These are phyloP conservation scores for Gallinago nigripennis DNA, from an alignment of 2,797 vertebrate genomes.

Conservation along the genomic window DNA sequence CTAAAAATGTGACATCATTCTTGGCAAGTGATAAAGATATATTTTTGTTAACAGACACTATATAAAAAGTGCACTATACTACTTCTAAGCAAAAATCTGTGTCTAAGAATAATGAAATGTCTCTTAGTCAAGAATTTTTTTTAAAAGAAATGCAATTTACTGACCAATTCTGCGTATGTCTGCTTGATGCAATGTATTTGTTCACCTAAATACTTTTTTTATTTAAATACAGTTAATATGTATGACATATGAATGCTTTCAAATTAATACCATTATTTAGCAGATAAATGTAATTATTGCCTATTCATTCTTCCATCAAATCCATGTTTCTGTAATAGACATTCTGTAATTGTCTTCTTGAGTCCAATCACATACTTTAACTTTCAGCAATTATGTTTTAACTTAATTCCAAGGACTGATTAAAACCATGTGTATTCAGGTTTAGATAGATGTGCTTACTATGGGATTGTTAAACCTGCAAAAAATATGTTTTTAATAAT, in stretches of 20 bases:
- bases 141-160: conserved; percentile 7
- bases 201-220: neutral
- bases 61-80: conserved; percentile 61
- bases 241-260: conserved; percentile 1
- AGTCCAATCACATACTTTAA: conserved; percentile 45
- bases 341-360: conserved; percentile 37
- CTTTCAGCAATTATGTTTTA: conserved; percentile 62
- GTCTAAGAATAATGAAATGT: conserved; percentile 31
- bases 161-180: neutral
- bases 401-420: conserved; percentile 62
- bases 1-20: conserved; percentile 90
- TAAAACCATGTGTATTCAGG: conserved; percentile 63
- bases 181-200: neutral
- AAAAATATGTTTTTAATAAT: conserved; percentile 73
- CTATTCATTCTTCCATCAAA: conserved; percentile 45
- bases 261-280: conserved; percentile 5
- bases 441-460: conserved; percentile 67
- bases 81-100: conserved; percentile 64
- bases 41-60: conserved; percentile 79
- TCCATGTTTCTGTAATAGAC: conserved; percentile 16
- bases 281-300: conserved; percentile 19
- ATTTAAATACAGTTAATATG: neutral
- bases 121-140: neutral
- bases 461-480: conserved; percentile 54
- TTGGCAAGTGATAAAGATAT: conserved; percentile 89